These are phyloP conservation scores for Brassicogethes aeneus DNA, from an alignment of 2,888 invertebrate genomes.

Conservation along the genomic window DNA sequence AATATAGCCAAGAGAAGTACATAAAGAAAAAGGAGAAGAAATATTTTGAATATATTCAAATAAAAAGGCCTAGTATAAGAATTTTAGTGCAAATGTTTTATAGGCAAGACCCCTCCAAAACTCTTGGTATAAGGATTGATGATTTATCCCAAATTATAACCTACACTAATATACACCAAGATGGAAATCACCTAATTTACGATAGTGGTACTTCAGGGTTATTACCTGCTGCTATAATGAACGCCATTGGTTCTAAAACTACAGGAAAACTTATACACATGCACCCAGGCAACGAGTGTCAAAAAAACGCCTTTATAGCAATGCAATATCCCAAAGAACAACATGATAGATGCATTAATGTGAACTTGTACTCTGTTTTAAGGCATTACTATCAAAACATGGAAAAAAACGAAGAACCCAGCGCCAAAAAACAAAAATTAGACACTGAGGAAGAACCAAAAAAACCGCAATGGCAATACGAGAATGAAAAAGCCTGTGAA, in stretches of 20 bases:
- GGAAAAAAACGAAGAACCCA: constrained; percentile 11
- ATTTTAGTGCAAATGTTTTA: constrained; percentile 80
- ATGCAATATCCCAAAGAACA: constrained; percentile 72
- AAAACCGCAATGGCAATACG: constrained; percentile 59
- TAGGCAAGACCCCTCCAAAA: constrained; percentile 65
- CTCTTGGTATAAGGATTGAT: constrained; percentile 74
- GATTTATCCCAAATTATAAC: constrained; percentile 82
- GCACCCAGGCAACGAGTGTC: constrained; percentile 74
- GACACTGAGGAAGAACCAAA: constrained; percentile 30
- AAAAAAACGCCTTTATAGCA: constrained; percentile 67
- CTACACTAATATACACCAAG: constrained; percentile 69
- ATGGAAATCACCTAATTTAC: constrained; percentile 71
- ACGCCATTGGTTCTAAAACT: constrained; percentile 60
- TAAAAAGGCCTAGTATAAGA: constrained; percentile 72
- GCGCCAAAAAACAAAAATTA: constrained; percentile 12
- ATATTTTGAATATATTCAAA: constrained; percentile 75
- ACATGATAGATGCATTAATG: constrained; percentile 58
- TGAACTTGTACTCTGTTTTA: constrained; percentile 68
- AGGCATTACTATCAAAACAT: constrained; percentile 56
- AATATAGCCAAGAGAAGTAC: constrained; percentile 90
- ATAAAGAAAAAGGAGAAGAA: constrained; percentile 91
- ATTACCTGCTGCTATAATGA: constrained; percentile 71
- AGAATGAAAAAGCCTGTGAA: constrained; percentile 57
- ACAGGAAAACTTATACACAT: constrained; percentile 61
- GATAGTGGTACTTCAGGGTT: constrained; percentile 86